These are phyloP conservation scores for Orthonevra nobilis DNA, from an alignment of 2,888 invertebrate genomes.

Conservation along the genomic window DNA sequence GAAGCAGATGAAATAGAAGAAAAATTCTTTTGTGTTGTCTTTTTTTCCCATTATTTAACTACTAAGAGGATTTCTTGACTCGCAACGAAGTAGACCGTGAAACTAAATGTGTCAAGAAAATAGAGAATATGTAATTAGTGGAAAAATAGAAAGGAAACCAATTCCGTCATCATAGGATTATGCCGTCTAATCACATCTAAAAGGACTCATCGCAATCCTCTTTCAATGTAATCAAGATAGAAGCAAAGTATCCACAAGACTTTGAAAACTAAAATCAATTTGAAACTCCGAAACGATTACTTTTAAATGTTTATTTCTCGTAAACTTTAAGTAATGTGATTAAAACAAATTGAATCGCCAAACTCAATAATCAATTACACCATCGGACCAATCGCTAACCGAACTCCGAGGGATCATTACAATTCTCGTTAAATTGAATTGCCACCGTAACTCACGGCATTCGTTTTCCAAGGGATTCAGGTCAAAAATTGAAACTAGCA, in stretches of 20 bases:
- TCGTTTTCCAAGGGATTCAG: conserved; percentile 5
- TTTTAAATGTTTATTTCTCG: too few relatives aligned
- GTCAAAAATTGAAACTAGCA: too few relatives aligned
- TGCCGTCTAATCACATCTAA: too few relatives aligned
- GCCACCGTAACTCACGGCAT: conserved; percentile 15
- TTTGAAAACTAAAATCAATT: too few relatives aligned
- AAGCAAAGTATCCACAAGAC: too few relatives aligned
- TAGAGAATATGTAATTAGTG: background rate
- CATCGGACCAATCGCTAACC: conserved; percentile 12
- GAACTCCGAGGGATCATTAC: conserved; percentile 15
- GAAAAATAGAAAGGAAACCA: background rate
- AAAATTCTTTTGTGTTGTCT: conserved; percentile 15
- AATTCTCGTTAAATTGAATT: conserved; percentile 5
- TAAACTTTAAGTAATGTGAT: too few relatives aligned
- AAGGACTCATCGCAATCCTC: too few relatives aligned
- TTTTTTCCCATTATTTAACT: background rate
- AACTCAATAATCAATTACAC: conserved; percentile 28
- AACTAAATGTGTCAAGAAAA: conserved; percentile 21
- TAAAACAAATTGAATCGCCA: conserved; percentile 1
- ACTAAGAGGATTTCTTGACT: background rate
- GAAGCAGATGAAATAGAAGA: background rate
- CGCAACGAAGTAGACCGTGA: conserved; percentile 10
- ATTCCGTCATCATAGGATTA: too few relatives aligned
- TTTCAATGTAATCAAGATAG: too few relatives aligned
- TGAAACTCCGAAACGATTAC: too few relatives aligned